Evolutionary conservation across 2,888 invertebrate genomes (phyloP), one percentile per base, ranked within the genome.

Genomic region (Choreutis nemorana): DNA sequence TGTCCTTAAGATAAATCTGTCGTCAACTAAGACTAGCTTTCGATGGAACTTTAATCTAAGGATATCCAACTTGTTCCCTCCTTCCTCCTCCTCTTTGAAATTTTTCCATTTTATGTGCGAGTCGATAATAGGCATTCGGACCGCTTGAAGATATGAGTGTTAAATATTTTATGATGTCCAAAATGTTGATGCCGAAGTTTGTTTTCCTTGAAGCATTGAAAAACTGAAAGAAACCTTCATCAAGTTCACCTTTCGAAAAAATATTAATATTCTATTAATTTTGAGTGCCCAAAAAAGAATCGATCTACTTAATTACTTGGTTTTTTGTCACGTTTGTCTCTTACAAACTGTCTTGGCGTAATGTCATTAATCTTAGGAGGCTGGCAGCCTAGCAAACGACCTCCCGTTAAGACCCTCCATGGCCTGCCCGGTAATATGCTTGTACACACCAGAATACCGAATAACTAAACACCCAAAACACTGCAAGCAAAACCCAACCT

Each of bases 111-210:
- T 77, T 75, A 75, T 71, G 60, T 63, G 52, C 61, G 42, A 66
- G 66, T 66, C 73, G 71, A 75, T 77, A 75, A 75, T 77, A n/a
- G n/a, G n/a, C n/a, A 73, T 70, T 73, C 61, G 63, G 66, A 62
- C 63, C 60, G 63, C 61, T 65, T 45, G 50, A 47, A 67, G 67
- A 70, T 70, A 72, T 67, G 62, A 61, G 68, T 70, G 66, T 66
- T 73, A 71, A 71, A 77, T 73, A 73, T 75, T 75, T 73, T 75
- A 75, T 64, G 64, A 61, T 65, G 71, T 72, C 72, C 73, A 61
- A 40, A 40, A 60, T 57, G 54, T 55, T 49, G 48, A 57, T 55
- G 51, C 46, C 48, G 46, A n/a, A 44, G 52, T 55, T 57, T 47
- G 45, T 47, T 50, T 46, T 29, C 25, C 11, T 9, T 4, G 15